Conservation (phyloP, 2,888 invertebrate genomes). For the Tachina lurida region DNA sequence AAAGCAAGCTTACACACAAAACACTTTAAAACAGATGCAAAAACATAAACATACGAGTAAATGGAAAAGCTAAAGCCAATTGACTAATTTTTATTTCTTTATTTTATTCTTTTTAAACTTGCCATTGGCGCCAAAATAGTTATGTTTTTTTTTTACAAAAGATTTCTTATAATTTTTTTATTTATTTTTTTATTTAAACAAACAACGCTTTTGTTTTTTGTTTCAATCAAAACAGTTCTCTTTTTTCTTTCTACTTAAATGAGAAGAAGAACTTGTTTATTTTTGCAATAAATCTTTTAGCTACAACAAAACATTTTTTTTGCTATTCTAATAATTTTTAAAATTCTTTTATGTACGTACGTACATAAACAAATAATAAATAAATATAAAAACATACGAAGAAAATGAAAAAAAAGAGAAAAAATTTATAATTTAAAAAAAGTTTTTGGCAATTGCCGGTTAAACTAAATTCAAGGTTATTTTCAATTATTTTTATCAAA, state of each 20-base stretch:
- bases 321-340: slow-evolving; percentile 18
- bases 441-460: slow-evolving; percentile 64
- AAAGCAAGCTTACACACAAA: not conserved
- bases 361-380: slow-evolving; percentile 28
- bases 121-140: slow-evolving; percentile 38
- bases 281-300: slow-evolving; percentile 36
- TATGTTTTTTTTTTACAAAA: slow-evolving; percentile 5
- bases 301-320: slow-evolving; percentile 4
- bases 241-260: slow-evolving; percentile 5
- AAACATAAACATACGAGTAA: too few species aligned
- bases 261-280: slow-evolving; percentile 3
- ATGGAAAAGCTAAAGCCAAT: too few species aligned
- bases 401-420: not conserved
- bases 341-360: not conserved
- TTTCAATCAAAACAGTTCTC: slow-evolving; percentile 24
- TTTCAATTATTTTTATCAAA: slow-evolving; percentile 49
- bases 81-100: not conserved
- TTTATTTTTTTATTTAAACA: slow-evolving; percentile 20
- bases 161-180: not conserved
- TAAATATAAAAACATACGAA: slow-evolving; percentile 1
- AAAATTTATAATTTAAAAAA: not conserved
- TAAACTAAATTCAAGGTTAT: slow-evolving; percentile 61
- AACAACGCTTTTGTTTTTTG: slow-evolving; percentile 20
- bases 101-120: not conserved
- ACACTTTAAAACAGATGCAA: not conserved